Evolutionary conservation across 2,888 invertebrate species (phyloP).

Genomic region (Adineta ricciae): DNA sequence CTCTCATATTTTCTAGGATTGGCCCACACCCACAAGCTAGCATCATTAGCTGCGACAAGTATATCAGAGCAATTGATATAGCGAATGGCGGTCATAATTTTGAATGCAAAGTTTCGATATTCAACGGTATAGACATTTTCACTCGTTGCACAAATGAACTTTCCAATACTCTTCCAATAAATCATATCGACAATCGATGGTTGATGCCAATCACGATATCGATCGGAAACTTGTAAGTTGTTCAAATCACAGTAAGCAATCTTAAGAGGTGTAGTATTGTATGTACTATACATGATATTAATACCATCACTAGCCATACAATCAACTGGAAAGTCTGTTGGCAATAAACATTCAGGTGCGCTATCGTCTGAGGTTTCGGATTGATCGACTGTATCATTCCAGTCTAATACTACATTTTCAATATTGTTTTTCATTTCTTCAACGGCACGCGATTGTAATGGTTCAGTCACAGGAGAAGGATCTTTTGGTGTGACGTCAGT

Average conservation of each 20-base stretch:
- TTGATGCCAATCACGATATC: neutral
- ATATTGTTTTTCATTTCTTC: neutral
- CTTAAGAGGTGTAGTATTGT: neutral
- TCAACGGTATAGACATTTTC: neutral
- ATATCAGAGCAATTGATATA: neutral
- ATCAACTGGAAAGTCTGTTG: neutral
- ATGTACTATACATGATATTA: neutral
- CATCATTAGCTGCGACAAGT: neutral
- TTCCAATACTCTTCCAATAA: neutral
- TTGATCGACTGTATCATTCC: too few relatives aligned
- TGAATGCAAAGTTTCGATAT: neutral
- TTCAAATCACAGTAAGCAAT: neutral
- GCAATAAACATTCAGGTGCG: neutral
- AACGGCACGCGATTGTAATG: neutral
- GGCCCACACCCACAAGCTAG: neutral
- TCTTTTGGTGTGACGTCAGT: neutral
- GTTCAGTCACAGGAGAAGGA: neutral
- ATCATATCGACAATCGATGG: neutral
- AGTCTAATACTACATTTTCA: neutral
- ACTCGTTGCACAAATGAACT: neutral
- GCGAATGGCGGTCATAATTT: neutral
- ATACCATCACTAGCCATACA: neutral
- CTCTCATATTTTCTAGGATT: neutral
- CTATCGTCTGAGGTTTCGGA: neutral
- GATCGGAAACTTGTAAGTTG: neutral